A percentile compares a stretch with the other conserved stretches of the same genome.
These are phyloP conservation scores for Hyposoter didymator DNA, from an alignment of 2,888 invertebrate genomes.

Conservation along the genomic window DNA sequence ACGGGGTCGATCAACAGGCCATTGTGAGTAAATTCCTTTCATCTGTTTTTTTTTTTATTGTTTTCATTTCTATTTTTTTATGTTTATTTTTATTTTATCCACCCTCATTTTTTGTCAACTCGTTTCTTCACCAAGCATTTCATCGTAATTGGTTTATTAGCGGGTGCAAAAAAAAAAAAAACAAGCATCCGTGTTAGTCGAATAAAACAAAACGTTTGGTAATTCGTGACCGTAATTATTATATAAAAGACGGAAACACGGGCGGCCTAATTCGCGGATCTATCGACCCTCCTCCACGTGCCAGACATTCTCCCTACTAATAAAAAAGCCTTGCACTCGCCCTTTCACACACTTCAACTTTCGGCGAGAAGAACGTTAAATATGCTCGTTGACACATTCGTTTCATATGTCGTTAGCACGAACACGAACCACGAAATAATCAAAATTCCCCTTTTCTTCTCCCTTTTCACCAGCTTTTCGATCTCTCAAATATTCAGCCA, in stretches of 20 bases:
- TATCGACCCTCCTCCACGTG: background rate
- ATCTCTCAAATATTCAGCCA: background rate
- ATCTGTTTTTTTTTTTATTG: background rate
- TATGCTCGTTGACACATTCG: background rate
- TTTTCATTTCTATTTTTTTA: background rate
- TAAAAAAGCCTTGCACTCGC: slow-evolving; percentile 1
- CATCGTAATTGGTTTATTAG: background rate
- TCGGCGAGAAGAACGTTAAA: background rate
- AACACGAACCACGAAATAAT: background rate
- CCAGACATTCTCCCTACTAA: background rate
- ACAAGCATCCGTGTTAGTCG: background rate
- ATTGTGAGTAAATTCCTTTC: slow-evolving; percentile 76
- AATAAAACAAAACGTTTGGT: background rate
- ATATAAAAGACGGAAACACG: background rate
- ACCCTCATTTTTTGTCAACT: too few relatives aligned
- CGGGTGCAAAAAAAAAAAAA: background rate
- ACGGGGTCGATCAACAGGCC: slow-evolving; percentile 84
- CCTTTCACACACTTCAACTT: slow-evolving; percentile 6
- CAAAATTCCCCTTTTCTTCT: background rate
- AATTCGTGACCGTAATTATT: background rate
- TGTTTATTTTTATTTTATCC: background rate
- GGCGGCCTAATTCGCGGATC: background rate
- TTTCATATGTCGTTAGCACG: background rate
- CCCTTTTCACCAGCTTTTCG: background rate
- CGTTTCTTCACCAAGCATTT: background rate